Percentiles rank a stretch among this genome's conserved stretches.
Evolutionary conservation across 1,140 invertebrate genomes (phyloP).

Genomic region (Phymastichus coffea): DNA sequence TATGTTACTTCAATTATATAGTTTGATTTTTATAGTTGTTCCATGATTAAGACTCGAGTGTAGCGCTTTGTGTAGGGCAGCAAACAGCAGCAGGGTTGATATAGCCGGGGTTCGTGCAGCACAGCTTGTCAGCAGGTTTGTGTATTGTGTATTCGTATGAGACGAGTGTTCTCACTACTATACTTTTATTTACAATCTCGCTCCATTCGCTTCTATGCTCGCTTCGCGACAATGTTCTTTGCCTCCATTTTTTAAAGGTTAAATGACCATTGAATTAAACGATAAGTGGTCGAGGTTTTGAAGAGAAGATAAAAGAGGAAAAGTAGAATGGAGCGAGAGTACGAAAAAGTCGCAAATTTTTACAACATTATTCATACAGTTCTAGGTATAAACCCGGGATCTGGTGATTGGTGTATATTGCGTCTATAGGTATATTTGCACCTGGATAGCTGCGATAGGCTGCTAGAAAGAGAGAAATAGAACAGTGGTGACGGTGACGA

Average conservation of each 20-base stretch:
- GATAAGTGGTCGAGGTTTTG: too few species aligned
- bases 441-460: constrained; percentile 59
- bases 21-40: constrained; percentile 19
- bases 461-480: constrained; percentile 59
- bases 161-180: constrained; percentile 47
- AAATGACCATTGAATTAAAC: too few species aligned
- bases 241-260: constrained; percentile 2
- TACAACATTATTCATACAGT: constrained; percentile 26
- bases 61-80: constrained; percentile 55
- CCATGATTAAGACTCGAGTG: constrained; percentile 36
- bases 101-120: constrained; percentile 57
- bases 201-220: constrained; percentile 35
- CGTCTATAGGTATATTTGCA: constrained; percentile 53
- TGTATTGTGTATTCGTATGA: constrained; percentile 53
- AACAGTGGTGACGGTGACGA: constrained; percentile 57
- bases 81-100: constrained; percentile 57
- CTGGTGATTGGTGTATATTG: constrained; percentile 55
- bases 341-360: constrained; percentile 12
- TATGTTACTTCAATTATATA: constrained; percentile 7
- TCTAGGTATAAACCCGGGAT: constrained; percentile 33
- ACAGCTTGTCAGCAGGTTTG: constrained; percentile 59
- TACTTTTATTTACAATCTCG: constrained; percentile 51
- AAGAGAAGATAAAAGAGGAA: not conserved
- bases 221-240: not conserved
- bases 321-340: constrained; percentile 33